Evolutionary conservation across 2,113 vertebrate genomes (phyloP).

Genomic region (Cottus gobio): DNA sequence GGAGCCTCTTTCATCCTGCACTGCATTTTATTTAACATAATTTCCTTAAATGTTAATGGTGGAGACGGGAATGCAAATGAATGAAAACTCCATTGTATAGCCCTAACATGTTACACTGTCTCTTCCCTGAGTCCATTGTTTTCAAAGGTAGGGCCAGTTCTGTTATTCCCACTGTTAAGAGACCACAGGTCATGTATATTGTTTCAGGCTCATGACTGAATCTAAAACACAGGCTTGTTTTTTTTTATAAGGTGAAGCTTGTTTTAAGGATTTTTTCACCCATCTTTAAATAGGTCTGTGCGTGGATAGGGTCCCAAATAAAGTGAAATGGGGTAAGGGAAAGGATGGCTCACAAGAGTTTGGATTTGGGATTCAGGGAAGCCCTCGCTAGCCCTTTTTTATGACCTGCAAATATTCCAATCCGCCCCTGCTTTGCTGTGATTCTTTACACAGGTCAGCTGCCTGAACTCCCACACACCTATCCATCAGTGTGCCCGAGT

Average conservation of each 20-base stretch:
- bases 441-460: not conserved
- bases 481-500: not conserved
- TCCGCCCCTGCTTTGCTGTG: no score
- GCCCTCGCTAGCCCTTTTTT: not conserved
- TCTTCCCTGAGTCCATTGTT: not conserved
- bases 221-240: no score
- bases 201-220: not conserved
- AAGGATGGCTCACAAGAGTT: not conserved
- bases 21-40: not conserved
- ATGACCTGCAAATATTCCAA: not conserved
- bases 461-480: not conserved
- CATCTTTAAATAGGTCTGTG: no score
- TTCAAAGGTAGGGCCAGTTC: not conserved
- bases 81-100: not conserved
- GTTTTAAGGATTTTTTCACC: no score
- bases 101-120: slow-evolving; percentile 17
- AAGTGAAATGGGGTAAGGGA: not conserved
- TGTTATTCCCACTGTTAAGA: not conserved
- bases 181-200: not conserved
- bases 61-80: no score
- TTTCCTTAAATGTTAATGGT: not conserved
- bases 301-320: not conserved
- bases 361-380: not conserved
- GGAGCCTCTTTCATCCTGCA: not conserved
- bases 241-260: no score